Percentiles rank a stretch among this genome's conserved stretches.
Conservation (phyloP, 2,797 vertebrate species). For the Vireo griseus region DNA sequence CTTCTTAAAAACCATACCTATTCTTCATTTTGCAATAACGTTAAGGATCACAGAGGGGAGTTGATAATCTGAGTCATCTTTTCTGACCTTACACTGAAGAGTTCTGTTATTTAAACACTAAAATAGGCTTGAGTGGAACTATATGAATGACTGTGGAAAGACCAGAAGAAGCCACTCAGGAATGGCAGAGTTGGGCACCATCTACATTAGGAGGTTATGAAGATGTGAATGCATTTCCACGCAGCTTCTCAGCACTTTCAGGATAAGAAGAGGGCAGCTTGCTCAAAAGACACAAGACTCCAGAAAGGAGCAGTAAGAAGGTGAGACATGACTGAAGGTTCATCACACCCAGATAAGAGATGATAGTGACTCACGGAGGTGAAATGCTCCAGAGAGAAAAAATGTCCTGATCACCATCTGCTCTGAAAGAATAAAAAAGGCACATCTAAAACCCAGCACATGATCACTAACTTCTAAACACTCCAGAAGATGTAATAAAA, state of each 20-base stretch:
- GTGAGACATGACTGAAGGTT: not conserved
- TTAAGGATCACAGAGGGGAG: not conserved
- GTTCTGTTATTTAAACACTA: not conserved
- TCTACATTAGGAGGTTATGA: accelerated
- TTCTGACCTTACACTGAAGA: not conserved
- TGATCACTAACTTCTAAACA: not conserved
- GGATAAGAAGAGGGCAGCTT: not conserved
- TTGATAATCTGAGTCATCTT: not conserved
- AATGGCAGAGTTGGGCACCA: not conserved
- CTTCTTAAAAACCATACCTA: not conserved
- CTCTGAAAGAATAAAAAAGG: not conserved
- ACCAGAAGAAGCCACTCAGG: not conserved
- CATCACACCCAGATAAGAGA: not conserved
- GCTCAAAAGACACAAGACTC: not conserved
- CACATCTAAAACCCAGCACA: not conserved
- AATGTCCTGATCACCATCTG: not conserved
- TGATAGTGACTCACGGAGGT: not conserved
- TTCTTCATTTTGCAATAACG: not conserved
- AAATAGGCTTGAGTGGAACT: not conserved
- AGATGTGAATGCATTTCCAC: not conserved
- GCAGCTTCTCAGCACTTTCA: not conserved
- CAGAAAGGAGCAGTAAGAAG: not conserved
- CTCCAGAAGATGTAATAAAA: not conserved
- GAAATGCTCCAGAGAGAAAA: not conserved
- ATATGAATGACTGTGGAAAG: not conserved